These are phyloP conservation scores for Catonia carolina DNA, from an alignment of 2,888 invertebrate genomes.

Conservation along the genomic window DNA sequence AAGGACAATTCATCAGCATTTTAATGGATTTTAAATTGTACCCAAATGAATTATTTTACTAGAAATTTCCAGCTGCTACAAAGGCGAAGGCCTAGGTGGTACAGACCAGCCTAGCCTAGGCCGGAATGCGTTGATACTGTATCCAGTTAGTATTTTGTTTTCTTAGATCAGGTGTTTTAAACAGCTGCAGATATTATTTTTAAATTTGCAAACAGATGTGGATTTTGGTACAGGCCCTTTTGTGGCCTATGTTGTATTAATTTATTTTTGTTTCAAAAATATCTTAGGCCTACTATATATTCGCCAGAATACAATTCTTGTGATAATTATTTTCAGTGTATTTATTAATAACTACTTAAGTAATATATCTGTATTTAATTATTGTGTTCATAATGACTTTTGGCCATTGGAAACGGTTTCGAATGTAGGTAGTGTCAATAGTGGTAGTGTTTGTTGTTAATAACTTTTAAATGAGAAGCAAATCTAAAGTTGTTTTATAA, in stretches of 20 bases:
- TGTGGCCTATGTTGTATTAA: too few relatives aligned
- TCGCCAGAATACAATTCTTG: neutral
- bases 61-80: neutral
- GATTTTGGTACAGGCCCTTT: too few relatives aligned
- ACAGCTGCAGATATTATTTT: too few relatives aligned
- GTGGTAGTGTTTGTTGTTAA: neutral
- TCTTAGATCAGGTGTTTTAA: too few relatives aligned
- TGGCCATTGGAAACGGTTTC: too few relatives aligned
- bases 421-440: neutral
- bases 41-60: neutral
- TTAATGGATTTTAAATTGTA: too few relatives aligned
- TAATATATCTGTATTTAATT: neutral
- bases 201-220: too few relatives aligned
- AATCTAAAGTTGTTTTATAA: conserved; percentile 14
- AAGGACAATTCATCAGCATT: too few relatives aligned
- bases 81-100: conserved; percentile 9
- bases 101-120: conserved; percentile 10
- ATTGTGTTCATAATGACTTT: neutral
- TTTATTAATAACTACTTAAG: too few relatives aligned
- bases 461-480: conserved; percentile 4
- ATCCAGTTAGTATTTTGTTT: too few relatives aligned
- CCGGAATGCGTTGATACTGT: neutral
- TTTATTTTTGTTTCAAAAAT: neutral
- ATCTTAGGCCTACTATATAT: neutral
- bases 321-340: neutral